Base-by-base conservation (phyloP, 2,888 invertebrate species). In the Pemphredon lugubris region DNA sequence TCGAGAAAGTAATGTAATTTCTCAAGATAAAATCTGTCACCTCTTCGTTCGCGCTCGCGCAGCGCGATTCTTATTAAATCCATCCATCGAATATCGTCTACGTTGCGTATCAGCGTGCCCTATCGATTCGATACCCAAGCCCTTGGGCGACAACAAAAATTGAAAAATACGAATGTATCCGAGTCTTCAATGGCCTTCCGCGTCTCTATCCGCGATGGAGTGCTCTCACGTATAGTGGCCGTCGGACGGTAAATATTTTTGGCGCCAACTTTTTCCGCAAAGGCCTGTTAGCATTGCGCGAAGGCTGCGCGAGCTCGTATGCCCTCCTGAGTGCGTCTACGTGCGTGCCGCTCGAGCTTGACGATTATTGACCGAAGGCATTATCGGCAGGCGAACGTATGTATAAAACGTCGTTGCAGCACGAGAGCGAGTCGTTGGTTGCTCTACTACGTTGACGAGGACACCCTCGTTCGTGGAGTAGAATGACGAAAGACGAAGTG, bases 231-330 rank as follows among this genome's bases (percentile, higher is more conserved):
- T 59, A 75, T 75, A 68, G 65, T 70, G 70, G 75, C 77, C 74
- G 80, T 68, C 80, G 82, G 76, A 79, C 76, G 70, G 84, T 81
- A 86, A 87, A 87, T 87, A 84, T 87, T 86, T 87, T 87, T 85
- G 87, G 86, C 86, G 86, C 84, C 86, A 80, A 80, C 77, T 82
- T 86, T 85, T 85, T 82, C 77, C 75, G 73, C 83, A 73, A 76
- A 75, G 70, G 68, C 64, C 73, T 75, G 68, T 79, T 80, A 78
- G 75, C 69, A 74, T 75, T 73, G 67, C 70, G 61, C 74, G 77
- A 78, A 75, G 77, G 73, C 73, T 79, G 67, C 67, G n/a, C n/a
- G 68, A 47, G 67, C 47, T 47, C 68, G 63, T 40, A 44, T 61
- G 50, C 68, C 64, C 57, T 70, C 18, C 57, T 58, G 58, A 72